These are phyloP conservation scores for Andricus quercusramuli DNA, from an alignment of 2,888 invertebrate genomes.

Conservation along the genomic window DNA sequence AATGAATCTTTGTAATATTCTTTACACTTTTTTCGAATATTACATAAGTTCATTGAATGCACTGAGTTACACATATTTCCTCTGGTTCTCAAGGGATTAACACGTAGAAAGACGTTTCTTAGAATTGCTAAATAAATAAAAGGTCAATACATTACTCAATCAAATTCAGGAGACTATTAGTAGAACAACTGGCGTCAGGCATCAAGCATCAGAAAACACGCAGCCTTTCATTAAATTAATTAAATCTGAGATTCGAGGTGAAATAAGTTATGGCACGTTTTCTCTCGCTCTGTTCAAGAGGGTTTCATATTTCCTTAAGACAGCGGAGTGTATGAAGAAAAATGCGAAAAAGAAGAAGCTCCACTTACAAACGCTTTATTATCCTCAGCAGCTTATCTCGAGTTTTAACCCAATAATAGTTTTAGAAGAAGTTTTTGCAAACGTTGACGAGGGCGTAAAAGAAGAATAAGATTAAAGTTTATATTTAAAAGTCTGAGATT, in stretches of 20 bases:
- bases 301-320: conserved; percentile 40
- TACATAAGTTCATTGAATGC: no score
- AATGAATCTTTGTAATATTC: no score
- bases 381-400: conserved; percentile 37
- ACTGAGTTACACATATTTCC: no score
- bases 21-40: no score
- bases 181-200: not conserved
- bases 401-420: conserved; percentile 34
- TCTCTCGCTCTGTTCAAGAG: conserved; percentile 16
- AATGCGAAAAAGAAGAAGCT: conserved; percentile 28
- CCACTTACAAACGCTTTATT: conserved; percentile 39
- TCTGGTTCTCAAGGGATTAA: no score
- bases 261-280: conserved; percentile 39
- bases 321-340: conserved; percentile 31
- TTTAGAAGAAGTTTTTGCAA: conserved; percentile 29
- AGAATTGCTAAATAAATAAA: not conserved
- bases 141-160: not conserved
- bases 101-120: not conserved
- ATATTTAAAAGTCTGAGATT: conserved; percentile 6
- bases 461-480: conserved; percentile 24
- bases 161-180: not conserved
- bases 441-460: conserved; percentile 31
- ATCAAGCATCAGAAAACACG: not conserved
- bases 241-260: conserved; percentile 33
- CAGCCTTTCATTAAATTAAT: conserved; percentile 29